Conservation (phyloP, 1,140 invertebrate species). For the Pseudomyrmex flavicornis region DNA sequence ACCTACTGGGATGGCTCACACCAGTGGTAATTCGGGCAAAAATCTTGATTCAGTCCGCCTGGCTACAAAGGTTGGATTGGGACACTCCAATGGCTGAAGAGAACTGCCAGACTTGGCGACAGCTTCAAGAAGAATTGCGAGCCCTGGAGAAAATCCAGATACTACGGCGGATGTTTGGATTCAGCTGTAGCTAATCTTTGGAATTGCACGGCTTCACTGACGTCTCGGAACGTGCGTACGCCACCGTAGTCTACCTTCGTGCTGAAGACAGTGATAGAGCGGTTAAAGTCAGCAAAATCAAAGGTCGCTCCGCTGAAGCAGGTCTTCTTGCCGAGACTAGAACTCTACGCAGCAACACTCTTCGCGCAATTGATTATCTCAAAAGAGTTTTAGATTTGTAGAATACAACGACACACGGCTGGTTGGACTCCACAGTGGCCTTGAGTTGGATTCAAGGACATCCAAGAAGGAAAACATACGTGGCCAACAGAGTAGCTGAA, state of each 20-base stretch:
- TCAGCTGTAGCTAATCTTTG: not conserved
- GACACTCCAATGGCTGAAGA: not conserved
- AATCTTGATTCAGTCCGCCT: not conserved
- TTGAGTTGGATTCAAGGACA: not conserved
- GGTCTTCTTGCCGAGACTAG: not conserved
- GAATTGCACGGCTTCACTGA: not conserved
- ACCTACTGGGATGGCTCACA: not conserved
- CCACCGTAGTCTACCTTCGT: not conserved
- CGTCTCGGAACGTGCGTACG: not conserved
- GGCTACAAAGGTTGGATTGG: not conserved
- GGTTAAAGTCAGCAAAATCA: not conserved
- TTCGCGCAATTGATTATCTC: not conserved
- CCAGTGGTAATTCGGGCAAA: not conserved
- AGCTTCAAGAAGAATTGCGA: too few relatives aligned
- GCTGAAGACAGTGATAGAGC: too few relatives aligned
- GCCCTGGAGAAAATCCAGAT: too few relatives aligned
- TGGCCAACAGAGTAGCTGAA: constrained; percentile 22
- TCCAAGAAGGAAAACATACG: not conserved
- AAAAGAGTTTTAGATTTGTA: too few relatives aligned
- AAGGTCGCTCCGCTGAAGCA: not conserved
- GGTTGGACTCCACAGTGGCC: constrained; percentile 4
- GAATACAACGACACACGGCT: not conserved
- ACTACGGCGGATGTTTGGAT: too few relatives aligned
- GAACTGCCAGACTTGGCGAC: too few relatives aligned
- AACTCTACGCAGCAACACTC: not conserved